These are phyloP conservation scores for Deroplatys truncata DNA, from an alignment of 2,888 invertebrate species.

Conservation along the genomic window DNA sequence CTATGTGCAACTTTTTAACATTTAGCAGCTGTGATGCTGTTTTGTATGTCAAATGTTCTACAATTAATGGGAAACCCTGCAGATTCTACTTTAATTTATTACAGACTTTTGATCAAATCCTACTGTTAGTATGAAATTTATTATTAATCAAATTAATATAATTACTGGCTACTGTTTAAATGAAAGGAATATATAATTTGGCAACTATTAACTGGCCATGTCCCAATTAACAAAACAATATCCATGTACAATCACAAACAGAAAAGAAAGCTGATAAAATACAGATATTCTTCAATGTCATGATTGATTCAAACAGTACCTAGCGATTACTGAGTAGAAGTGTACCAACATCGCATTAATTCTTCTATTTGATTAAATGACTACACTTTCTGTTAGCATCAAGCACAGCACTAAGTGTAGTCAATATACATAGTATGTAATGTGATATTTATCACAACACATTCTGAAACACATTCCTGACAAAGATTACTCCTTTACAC, in stretches of 20 bases:
- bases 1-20: slow-evolving; percentile 10
- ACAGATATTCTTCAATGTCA: not conserved
- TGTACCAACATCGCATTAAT: not conserved
- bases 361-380: not conserved
- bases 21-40: not conserved
- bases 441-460: not conserved
- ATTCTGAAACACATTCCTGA: not conserved
- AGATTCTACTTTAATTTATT: not conserved
- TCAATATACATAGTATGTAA: not conserved
- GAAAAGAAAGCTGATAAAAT: not conserved
- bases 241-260: not conserved
- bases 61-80: not conserved
- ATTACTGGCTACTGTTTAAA: not conserved
- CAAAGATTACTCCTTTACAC: not conserved
- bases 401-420: not conserved
- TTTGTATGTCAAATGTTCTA: not conserved
- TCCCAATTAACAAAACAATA: not conserved
- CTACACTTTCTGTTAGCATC: not conserved
- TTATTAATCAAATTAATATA: not conserved
- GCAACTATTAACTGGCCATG: slow-evolving; percentile 17
- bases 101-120: not conserved
- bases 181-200: slow-evolving; percentile 5
- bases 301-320: not conserved
- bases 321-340: not conserved
- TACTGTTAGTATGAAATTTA: not conserved